Evolutionary conservation across 2,113 vertebrate genomes (phyloP).

Genomic region (Grallaria varia): DNA sequence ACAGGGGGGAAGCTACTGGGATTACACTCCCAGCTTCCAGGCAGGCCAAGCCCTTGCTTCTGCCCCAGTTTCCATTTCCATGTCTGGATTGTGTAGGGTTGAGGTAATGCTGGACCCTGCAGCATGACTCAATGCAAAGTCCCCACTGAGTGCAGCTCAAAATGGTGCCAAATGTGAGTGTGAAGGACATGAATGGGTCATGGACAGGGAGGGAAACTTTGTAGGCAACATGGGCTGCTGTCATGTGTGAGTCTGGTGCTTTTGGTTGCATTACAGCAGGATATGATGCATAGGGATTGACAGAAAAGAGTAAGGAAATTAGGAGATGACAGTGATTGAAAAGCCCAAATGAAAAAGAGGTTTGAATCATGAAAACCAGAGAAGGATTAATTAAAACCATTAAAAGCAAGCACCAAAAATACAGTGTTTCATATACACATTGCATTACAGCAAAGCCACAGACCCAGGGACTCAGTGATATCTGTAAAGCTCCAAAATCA

Average conservation of each 20-base stretch:
- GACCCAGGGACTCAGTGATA: neutral
- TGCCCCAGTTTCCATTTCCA: neutral
- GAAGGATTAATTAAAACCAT: neutral
- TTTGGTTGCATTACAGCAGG: neutral
- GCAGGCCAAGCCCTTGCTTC: neutral
- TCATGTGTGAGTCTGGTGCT: neutral
- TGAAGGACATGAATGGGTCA: neutral
- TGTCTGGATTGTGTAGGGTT: fast-evolving
- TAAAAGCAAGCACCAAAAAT: neutral
- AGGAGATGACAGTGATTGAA: neutral
- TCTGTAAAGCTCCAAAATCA: neutral
- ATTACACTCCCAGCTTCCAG: neutral
- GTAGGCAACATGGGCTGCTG: neutral
- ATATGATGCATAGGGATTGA: neutral
- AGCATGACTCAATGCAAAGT: neutral
- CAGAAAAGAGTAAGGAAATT: neutral
- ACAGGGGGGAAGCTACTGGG: neutral
- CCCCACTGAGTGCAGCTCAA: neutral
- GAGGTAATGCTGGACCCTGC: neutral
- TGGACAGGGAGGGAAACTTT: neutral
- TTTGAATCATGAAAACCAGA: neutral
- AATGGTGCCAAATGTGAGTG: neutral
- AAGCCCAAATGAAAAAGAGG: neutral
- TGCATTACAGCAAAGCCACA: neutral
- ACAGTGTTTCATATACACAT: neutral